Base-by-base conservation (phyloP, 1,140 invertebrate species). In the Drosophila repletoides region DNA sequence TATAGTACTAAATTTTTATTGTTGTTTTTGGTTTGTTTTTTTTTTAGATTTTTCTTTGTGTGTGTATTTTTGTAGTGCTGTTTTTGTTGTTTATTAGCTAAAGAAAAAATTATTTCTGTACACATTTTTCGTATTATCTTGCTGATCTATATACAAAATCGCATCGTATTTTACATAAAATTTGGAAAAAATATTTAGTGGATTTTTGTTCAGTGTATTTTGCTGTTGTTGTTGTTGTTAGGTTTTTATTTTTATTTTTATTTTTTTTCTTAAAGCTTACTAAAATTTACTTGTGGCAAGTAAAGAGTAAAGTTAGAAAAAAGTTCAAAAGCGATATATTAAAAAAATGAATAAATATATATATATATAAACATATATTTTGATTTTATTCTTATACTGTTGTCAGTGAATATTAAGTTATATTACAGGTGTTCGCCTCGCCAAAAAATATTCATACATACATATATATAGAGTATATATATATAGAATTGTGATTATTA, bases 311-410 rank as follows among this genome's bases (percentile, higher is more conserved):
- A 64, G 65, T 68, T 68, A 68, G 65, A 69, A 43, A 63, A 68
- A 68, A 69, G 64, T 58, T 55, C 64, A 19, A 69, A 69, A 69
- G 65, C 65, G 48, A 58, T 68, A 65, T 59, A 59, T 49, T 21
- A 48, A 40, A 66, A 51, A 63, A 61, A 41, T 43, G 28, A 60
- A 34, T 60, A 60, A 31, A 43, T 66, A 41, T 65, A 53, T 65
- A 43, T 43, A 43, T 43, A 9, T 45, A 45, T 48, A 48, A 48
- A 28, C 17, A 48, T 48, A 17, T 29, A 48, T 26, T 48, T 48
- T 17, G 21, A n/a, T 48, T 15, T 48, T 31, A 31, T 6, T 48
- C 29, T 26, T 12, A 28, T 21, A 26, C 41, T 48, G 28, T 17
- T 2, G 24, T 45, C 7, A 26, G 28, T 21, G 28, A 58, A 21